Percentiles rank a stretch among this genome's conserved stretches.
phyloP scores from a whole-genome alignment of 2,113 vertebrate genomes.

The Paramisgurnus dabryanus region DNA sequence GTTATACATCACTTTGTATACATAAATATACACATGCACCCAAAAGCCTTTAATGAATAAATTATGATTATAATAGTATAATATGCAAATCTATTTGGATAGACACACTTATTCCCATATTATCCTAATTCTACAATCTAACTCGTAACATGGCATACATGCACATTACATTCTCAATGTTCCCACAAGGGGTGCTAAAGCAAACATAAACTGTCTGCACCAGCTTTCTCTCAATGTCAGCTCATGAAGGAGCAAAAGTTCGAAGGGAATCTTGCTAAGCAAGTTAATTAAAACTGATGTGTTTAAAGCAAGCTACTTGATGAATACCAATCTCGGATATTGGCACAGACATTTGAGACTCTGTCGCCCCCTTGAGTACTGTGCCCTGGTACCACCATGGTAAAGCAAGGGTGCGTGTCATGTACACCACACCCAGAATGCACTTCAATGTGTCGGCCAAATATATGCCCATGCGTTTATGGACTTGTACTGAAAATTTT shows the following conservation, averaged over 20 bases:
- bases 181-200: neutral
- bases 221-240: neutral
- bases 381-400: neutral
- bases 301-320: neutral
- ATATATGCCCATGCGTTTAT: neutral
- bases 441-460: neutral
- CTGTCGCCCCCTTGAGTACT: conserved; percentile 23
- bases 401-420: neutral
- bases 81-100: neutral
- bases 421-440: neutral
- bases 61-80: neutral
- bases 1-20: neutral
- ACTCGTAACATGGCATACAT: neutral
- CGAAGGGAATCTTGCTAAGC: neutral
- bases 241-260: neutral
- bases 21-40: neutral
- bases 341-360: neutral
- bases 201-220: neutral
- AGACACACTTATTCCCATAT: neutral
- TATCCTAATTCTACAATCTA: neutral
- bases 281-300: neutral
- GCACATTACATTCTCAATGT: neutral
- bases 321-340: neutral
- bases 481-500: neutral
- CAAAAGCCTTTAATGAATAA: neutral